Evolutionary conservation across 1,140 invertebrate genomes (phyloP), one percentile per base, ranked within the genome.

Genomic region (Solen grandis): DNA sequence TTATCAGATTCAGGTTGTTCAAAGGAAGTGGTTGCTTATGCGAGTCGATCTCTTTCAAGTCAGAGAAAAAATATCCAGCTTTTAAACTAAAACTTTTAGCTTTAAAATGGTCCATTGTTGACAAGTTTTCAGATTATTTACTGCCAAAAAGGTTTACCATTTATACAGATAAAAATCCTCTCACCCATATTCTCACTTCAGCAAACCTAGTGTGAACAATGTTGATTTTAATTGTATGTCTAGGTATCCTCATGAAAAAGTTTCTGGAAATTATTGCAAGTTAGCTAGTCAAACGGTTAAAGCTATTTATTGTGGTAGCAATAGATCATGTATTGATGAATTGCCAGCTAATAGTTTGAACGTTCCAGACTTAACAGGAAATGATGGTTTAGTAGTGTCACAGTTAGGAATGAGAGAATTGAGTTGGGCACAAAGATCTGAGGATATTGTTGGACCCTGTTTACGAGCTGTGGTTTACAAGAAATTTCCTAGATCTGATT

Each of bases 321-420:
- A n/a, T n/a, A n/a, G n/a, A n/a, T n/a, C n/a, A n/a, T n/a, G n/a
- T n/a, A n/a, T n/a, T n/a, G n/a, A n/a, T n/a, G n/a, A n/a, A n/a
- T n/a, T n/a, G n/a, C n/a, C n/a, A n/a, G n/a, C n/a, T n/a, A n/a
- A n/a, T n/a, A n/a, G n/a, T n/a, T n/a, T n/a, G n/a, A n/a, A n/a
- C n/a, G n/a, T n/a, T n/a, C n/a, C n/a, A n/a, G n/a, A n/a, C n/a
- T n/a, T n/a, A n/a, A n/a, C n/a, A n/a, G n/a, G n/a, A n/a, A n/a
- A n/a, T n/a, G n/a, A n/a, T n/a, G n/a, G n/a, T n/a, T n/a, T n/a
- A n/a, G n/a, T n/a, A n/a, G n/a, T n/a, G n/a, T n/a, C n/a, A 13
- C 70, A 74, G 41, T 35, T 62, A 27, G 55, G 62, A 25, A 19
- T 74, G 10, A 59, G 70, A 74, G 70, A 74, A 62, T 25, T 41